Percentiles rank a stretch among this genome's conserved stretches.
Conservation (phyloP, 2,797 vertebrate species). For the Fratercula arctica region DNA sequence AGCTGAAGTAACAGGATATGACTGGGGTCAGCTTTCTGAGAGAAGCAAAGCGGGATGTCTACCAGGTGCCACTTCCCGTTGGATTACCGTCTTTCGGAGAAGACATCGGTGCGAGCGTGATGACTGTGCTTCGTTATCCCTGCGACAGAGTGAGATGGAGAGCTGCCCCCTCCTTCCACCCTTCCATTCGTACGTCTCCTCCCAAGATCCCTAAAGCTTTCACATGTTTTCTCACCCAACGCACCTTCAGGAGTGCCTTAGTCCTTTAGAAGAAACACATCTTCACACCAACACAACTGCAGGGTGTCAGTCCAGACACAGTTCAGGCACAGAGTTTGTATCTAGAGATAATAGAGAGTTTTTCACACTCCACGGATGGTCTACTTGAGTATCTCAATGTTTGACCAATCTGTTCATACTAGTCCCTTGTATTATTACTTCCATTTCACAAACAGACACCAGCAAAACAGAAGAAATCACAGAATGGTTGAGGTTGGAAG, state of each 20-base stretch:
- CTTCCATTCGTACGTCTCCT: accelerated
- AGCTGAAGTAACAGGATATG: background rate
- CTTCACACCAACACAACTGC: background rate
- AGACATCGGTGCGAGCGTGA: accelerated
- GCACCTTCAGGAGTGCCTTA: background rate
- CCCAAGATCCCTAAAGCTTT: background rate
- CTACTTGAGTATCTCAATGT: background rate
- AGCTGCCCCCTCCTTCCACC: background rate
- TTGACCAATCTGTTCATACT: background rate
- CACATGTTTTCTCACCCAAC: accelerated
- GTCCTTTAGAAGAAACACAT: background rate
- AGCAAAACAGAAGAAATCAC: background rate
- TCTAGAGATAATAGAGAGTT: background rate
- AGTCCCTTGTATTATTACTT: background rate
- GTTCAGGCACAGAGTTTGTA: background rate
- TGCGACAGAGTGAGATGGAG: accelerated
- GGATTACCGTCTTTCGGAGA: background rate
- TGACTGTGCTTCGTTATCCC: background rate
- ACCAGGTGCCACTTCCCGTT: accelerated
- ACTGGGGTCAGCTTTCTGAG: background rate
- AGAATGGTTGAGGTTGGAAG: background rate
- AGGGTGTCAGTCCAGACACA: background rate
- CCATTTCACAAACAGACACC: background rate
- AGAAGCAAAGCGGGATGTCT: background rate
- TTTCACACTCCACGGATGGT: background rate